Base-by-base conservation (phyloP, 2,113 vertebrate genomes). In the Spea multiplicata region DNA sequence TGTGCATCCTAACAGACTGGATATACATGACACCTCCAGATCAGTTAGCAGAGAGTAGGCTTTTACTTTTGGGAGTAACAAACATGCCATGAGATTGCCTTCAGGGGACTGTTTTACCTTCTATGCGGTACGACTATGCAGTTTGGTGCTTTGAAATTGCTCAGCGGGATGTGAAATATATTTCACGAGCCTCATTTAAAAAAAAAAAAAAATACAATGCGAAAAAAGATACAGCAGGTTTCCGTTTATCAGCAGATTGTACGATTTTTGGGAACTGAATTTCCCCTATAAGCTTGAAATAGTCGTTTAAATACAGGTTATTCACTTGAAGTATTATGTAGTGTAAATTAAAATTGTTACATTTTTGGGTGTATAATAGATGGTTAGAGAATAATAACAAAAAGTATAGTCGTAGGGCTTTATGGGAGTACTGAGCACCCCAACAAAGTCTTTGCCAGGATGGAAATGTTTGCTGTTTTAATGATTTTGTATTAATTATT, bases 11-110 rank as follows among this genome's bases (percentile, higher is more conserved):
- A 79, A 73, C 77, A 79, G 77, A 57, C 77, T 73, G 71, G 61
- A 73, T 79, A 79, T 72, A 80, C 78, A 80, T 80, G 78, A 80
- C 78, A 80, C 78, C 78, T 80, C 78, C 78, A 74, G 78, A 80
- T 80, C 78, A 80, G 78, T 80, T 80, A 80, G 71, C 65, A 61
- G 44, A 73, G 50, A 67, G 65, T 12, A 80, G 71, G 71, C 74
- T 45, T 74, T 52, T 80, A 80, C 65, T 80, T 80, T 80, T 66
- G 71, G 71, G 77, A 79, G 71, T 74, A 80, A 80, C 71, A 80
- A 80, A 80, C 78, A 80, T 72, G 55, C 71, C 71, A 80, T 80
- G 78, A 80, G 78, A 74, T 80, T 47, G 78, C 78, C 78, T 72
- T 68, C 64, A 65, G 78, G 78, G 71, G 65, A 73, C 71, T 74